phyloP scores from a whole-genome alignment of 2,797 vertebrate species.

The Hydrolagus colliei region DNA sequence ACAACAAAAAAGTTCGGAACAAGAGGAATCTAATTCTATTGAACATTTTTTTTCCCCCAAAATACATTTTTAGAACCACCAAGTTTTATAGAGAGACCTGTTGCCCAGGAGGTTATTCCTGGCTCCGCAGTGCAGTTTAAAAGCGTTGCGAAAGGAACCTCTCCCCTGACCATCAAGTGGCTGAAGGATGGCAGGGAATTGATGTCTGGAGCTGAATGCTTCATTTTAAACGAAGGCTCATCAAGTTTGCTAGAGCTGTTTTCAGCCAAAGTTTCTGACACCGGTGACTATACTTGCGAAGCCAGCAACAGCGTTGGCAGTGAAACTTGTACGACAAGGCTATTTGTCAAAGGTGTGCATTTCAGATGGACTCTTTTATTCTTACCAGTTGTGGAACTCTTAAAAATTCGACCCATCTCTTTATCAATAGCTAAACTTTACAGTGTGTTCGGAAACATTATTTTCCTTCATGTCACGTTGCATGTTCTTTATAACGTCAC shows the following conservation, averaged over 20 bases:
- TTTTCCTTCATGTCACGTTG: neutral
- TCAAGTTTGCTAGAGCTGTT: slow-evolving; percentile 87
- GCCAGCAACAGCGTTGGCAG: slow-evolving; percentile 93
- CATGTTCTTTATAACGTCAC: neutral
- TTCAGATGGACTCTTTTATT: slow-evolving; percentile 28
- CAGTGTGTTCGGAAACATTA: neutral
- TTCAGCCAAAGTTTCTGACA: slow-evolving; percentile 73
- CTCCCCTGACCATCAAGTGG: slow-evolving; percentile 89
- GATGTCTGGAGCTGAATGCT: slow-evolving; percentile 81
- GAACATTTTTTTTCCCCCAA: slow-evolving; percentile 50
- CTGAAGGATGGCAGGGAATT: slow-evolving; percentile 89
- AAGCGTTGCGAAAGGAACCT: slow-evolving; percentile 80
- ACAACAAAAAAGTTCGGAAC: too few species aligned
- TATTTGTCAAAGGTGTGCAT: slow-evolving; percentile 87
- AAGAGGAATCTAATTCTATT: neutral
- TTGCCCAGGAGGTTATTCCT: slow-evolving; percentile 76
- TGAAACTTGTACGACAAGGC: slow-evolving; percentile 73
- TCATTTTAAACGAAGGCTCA: slow-evolving; percentile 79
- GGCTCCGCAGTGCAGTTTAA: slow-evolving; percentile 84
- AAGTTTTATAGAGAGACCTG: slow-evolving; percentile 78
- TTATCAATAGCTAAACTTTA: slow-evolving; percentile 29
- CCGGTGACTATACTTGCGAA: slow-evolving; percentile 85
- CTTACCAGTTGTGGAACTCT: neutral
- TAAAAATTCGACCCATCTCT: neutral
- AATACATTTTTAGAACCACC: slow-evolving; percentile 73